A percentile compares a stretch with the other conserved stretches of the same genome.
These are phyloP conservation scores for Saxidomus purpurata DNA, from an alignment of 1,140 invertebrate genomes.

Conservation along the genomic window DNA sequence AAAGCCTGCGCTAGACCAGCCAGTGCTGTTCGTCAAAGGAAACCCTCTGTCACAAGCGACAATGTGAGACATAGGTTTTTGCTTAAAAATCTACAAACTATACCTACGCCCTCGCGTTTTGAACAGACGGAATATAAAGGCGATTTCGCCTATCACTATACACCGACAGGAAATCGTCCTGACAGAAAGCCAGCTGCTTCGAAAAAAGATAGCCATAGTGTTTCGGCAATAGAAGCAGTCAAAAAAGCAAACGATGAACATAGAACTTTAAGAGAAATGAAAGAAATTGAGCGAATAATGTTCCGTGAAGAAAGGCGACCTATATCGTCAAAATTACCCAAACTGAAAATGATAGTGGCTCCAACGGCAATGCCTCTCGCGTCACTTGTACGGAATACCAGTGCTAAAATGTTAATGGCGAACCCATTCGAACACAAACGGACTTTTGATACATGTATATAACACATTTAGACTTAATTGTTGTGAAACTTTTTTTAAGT, in stretches of 20 bases:
- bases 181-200: not conserved
- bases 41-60: not conserved
- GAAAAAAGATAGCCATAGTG: not conserved
- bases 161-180: not conserved
- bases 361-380: constrained; percentile 49
- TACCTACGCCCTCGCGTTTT: not conserved
- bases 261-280: constrained; percentile 14
- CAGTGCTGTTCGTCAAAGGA: constrained; percentile 3
- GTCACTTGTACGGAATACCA: constrained; percentile 13
- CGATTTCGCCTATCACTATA: constrained; percentile 40
- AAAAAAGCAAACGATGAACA: constrained; percentile 45
- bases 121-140: not conserved
- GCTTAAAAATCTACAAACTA: not conserved
- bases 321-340: constrained; percentile 23
- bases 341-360: constrained; percentile 58
- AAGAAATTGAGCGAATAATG: constrained; percentile 48
- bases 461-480: too few relatives aligned
- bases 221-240: constrained; percentile 41
- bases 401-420: constrained; percentile 59
- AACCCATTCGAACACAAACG: constrained; percentile 16
- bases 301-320: not conserved
- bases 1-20: constrained; percentile 1
- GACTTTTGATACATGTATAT: too few relatives aligned
- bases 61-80: not conserved
- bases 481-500: too few relatives aligned